Percentiles rank a stretch among this genome's conserved stretches.
These are phyloP conservation scores for Emydura subglobosa DNA, from an alignment of 2,113 vertebrate genomes.

Conservation along the genomic window DNA sequence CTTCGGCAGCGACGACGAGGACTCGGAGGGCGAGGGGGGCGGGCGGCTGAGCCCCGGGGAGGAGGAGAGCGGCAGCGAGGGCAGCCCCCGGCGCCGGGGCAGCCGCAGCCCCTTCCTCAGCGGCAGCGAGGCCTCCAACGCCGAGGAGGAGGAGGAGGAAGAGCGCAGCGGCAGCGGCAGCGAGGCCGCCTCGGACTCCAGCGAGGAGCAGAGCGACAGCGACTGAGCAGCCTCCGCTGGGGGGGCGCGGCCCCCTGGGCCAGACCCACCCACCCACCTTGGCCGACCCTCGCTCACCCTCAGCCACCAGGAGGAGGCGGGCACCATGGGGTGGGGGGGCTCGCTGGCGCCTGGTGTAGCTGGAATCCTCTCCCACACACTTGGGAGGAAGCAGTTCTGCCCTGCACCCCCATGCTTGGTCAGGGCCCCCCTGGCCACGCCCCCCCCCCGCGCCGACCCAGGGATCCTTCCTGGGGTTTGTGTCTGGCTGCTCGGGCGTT, in stretches of 20 bases:
- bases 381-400: not conserved
- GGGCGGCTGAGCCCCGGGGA: slow-evolving; percentile 80
- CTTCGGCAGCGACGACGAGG: slow-evolving; percentile 91
- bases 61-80: slow-evolving; percentile 54
- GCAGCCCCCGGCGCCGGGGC: slow-evolving; percentile 36
- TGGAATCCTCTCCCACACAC: no score
- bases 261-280: not conserved
- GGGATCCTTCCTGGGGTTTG: no score
- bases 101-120: slow-evolving; percentile 84
- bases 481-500: no score
- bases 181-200: slow-evolving; percentile 85
- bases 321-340: not conserved
- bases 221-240: slow-evolving; percentile 73
- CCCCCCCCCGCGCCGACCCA: no score
- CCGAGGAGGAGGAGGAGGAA: slow-evolving; percentile 72
- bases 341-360: not conserved
- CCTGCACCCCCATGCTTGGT: not conserved
- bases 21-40: slow-evolving; percentile 72
- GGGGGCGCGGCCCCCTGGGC: not conserved
- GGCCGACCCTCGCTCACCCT: not conserved
- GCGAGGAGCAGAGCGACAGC: slow-evolving; percentile 84
- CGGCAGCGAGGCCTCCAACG: slow-evolving; percentile 86
- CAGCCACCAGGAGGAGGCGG: no score
- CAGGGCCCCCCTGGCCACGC: not conserved
- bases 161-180: slow-evolving; percentile 81